phyloP scores from a whole-genome alignment of 2,113 vertebrate genomes.

The Corythornis vintsioides region DNA sequence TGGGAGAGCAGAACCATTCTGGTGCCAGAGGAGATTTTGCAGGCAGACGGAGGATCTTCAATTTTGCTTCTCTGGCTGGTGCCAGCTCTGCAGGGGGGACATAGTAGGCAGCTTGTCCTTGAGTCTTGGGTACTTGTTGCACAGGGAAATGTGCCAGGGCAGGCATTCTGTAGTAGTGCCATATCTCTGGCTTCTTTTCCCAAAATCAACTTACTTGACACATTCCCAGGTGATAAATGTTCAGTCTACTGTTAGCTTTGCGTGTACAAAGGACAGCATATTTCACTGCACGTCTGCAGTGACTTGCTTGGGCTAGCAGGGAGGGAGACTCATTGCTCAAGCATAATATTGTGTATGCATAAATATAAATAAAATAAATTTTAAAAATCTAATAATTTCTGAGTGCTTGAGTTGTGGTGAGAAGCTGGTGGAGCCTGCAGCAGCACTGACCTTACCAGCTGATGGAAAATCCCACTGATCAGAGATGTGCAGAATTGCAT shows the following conservation, averaged over 20 bases:
- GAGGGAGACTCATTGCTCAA: not conserved
- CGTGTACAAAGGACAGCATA: not conserved
- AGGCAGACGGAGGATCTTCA: not conserved
- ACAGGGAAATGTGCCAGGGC: not conserved
- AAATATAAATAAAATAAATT: too few relatives aligned
- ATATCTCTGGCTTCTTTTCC: not conserved
- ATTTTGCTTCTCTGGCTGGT: not conserved
- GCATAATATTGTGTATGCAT: not conserved
- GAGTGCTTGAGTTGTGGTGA: not conserved
- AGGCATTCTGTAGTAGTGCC: not conserved
- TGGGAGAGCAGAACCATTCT: not conserved
- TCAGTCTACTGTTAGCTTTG: not conserved
- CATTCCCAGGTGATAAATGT: not conserved
- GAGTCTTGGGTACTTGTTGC: not conserved
- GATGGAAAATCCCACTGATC: not conserved
- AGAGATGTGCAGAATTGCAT: not conserved
- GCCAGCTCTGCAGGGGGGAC: not conserved
- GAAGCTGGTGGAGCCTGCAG: not conserved
- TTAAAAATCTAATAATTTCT: conserved; percentile 21
- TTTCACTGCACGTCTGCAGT: not conserved
- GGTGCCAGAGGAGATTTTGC: not conserved
- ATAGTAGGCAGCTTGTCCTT: not conserved
- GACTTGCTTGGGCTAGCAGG: not conserved
- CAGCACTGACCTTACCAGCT: not conserved
- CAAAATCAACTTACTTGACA: not conserved